phyloP scores from a whole-genome alignment of 1,140 invertebrate species.

The Bombus haemorrhoidalis region DNA sequence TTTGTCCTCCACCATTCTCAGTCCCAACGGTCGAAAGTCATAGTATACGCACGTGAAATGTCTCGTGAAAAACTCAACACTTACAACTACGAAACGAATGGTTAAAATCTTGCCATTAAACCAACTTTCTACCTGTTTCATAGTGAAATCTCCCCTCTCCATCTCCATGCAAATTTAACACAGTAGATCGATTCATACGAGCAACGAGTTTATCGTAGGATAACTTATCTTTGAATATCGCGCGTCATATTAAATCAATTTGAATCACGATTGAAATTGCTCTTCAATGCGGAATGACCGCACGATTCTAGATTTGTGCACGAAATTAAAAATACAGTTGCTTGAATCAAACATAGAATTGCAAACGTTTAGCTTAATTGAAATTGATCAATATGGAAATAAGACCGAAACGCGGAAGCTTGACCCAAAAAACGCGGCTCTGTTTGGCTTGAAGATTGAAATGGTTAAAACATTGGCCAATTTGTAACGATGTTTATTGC shows the following conservation, averaged over 20 bases:
- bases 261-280: not conserved
- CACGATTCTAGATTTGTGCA: no score
- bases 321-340: not conserved
- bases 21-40: not conserved
- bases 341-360: no score
- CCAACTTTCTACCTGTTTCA: not conserved
- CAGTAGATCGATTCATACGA: not conserved
- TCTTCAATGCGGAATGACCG: not conserved
- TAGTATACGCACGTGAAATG: not conserved
- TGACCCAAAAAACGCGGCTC: not conserved
- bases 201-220: not conserved
- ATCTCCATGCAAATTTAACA: not conserved
- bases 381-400: not conserved
- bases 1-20: not conserved
- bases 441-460: not conserved
- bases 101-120: constrained; percentile 23
- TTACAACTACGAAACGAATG: not conserved
- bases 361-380: not conserved
- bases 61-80: not conserved
- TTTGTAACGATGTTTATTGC: not conserved
- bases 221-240: not conserved
- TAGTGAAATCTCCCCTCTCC: not conserved
- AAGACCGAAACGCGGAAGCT: not conserved
- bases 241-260: not conserved
- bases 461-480: not conserved